A percentile compares a stretch with the other conserved stretches of the same genome.
Evolutionary conservation across 2,888 invertebrate species (phyloP).

Genomic region (Heteropelma amictum): DNA sequence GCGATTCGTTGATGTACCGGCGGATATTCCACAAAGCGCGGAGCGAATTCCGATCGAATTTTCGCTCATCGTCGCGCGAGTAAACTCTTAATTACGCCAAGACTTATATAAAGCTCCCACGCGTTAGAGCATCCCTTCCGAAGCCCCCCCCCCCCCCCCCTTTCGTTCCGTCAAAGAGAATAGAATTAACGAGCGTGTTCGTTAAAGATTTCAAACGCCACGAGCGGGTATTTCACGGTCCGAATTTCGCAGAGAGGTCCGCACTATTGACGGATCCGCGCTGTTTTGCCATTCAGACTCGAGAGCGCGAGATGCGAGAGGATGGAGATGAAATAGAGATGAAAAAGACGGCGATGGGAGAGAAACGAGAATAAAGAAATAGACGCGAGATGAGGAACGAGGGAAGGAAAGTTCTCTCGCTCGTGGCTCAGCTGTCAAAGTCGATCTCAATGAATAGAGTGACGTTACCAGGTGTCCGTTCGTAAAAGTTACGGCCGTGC

Average conservation of each 20-base stretch:
- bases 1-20: too few relatives aligned
- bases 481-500: conserved; percentile 17
- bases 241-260: not conserved
- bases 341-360: not conserved
- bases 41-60: too few relatives aligned
- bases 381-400: not conserved
- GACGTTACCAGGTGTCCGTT: conserved; percentile 71
- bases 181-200: not conserved
- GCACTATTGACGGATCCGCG: not conserved
- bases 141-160: not conserved
- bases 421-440: conserved; percentile 56
- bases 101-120: not conserved
- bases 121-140: not conserved
- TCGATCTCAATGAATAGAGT: conserved; percentile 74
- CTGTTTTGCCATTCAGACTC: conserved; percentile 1
- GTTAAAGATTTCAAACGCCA: not conserved
- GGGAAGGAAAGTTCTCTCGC: not conserved
- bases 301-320: not conserved
- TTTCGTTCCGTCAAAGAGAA: not conserved
- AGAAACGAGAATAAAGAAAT: not conserved
- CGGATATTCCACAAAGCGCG: too few relatives aligned
- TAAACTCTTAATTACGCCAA: too few relatives aligned
- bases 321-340: not conserved
- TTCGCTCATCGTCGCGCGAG: too few relatives aligned
- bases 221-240: not conserved